Evolutionary conservation across 2,888 invertebrate species (phyloP), one percentile per base, ranked within the genome.

Genomic region (Trissoscelio sp.): DNA sequence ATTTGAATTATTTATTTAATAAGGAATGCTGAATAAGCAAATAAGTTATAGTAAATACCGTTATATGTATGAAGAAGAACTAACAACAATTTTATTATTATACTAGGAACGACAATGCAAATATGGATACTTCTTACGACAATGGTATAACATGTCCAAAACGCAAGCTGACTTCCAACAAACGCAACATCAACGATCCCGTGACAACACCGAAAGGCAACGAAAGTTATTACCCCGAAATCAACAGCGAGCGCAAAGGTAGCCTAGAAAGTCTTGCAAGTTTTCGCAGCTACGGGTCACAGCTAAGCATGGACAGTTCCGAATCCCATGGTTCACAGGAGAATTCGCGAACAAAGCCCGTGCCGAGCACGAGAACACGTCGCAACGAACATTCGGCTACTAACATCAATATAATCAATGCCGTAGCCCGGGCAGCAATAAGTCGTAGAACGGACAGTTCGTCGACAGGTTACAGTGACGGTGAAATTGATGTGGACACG

Each of bases 181-280:
- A 91, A 77, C 89, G 91, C 86, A 88, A 89, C 78, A 88, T 80
- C 87, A 92, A 87, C 88, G 92, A 89, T 89, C 90, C 78, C 83
- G 89, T 79, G 87, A 89, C 86, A 85, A 89, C 85, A 86, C 88
- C 73, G 88, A 92, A 86, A 28, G 84, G 83, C 18, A 79, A 83
- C 34, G 88, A 87, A 74, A 79, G 83, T 9, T 87, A 86, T 20
- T 88, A 88, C 37, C 83, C 86, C 0, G 88, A 87, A 0, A 88
- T 90, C 2, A 86, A 88, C 20, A 86, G 91, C 1, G 92, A 92
- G 64, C 89, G 93, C 31, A 93, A 93, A 86, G 93, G 93, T 28
- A 93, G 93, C 79, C 91, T 92, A 46, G 93, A 94, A 83, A 93
- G 93, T 39, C 88, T 93, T 51, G 92, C 92, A 5, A 93, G 93